A percentile compares a stretch with the other conserved stretches of the same genome.
These are phyloP conservation scores for Cheiracanthium punctorium DNA, from an alignment of 2,888 invertebrate species.

Conservation along the genomic window DNA sequence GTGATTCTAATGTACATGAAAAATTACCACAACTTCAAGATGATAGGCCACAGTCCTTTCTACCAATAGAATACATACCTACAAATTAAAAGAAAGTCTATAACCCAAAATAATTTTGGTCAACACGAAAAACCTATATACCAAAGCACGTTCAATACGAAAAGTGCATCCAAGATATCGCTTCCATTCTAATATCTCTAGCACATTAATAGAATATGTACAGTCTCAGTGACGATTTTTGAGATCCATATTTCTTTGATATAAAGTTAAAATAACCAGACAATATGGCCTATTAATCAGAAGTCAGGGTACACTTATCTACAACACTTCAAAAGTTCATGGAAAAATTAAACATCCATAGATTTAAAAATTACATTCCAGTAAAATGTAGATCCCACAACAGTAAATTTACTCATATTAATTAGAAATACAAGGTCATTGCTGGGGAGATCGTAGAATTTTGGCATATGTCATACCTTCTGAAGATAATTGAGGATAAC, in stretches of 20 bases:
- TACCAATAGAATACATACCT: too few relatives aligned
- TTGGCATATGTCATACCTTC: conserved; percentile 67
- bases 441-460: conserved; percentile 59
- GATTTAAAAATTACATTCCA: conserved; percentile 62
- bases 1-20: conserved; percentile 65
- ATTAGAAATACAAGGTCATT: conserved; percentile 35
- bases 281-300: background rate
- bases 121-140: too few relatives aligned
- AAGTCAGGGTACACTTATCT: conserved; percentile 24
- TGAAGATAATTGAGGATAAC: conserved; percentile 51
- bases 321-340: conserved; percentile 57
- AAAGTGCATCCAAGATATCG: too few relatives aligned
- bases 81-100: too few relatives aligned
- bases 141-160: too few relatives aligned
- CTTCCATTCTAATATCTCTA: too few relatives aligned
- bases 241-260: too few relatives aligned
- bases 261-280: too few relatives aligned
- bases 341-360: conserved; percentile 66
- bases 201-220: too few relatives aligned
- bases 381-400: conserved; percentile 57
- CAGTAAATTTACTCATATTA: conserved; percentile 56
- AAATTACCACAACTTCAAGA: conserved; percentile 3
- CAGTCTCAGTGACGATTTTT: too few relatives aligned
- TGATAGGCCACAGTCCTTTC: background rate
- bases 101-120: too few relatives aligned